Conservation (phyloP, 2,888 invertebrate genomes). For the Trichacis sp. region DNA sequence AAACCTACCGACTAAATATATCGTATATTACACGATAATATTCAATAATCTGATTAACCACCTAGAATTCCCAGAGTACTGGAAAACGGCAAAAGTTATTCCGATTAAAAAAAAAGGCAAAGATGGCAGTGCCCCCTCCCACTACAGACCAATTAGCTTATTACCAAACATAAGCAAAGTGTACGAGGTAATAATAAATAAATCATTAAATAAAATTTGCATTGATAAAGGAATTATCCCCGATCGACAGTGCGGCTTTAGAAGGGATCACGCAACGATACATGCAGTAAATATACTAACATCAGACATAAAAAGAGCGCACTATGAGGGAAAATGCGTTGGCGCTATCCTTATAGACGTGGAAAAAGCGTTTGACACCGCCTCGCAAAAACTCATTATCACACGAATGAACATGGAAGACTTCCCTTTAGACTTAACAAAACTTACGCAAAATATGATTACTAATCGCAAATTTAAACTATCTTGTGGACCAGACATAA, state of each 20-base stretch:
- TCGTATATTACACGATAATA: constrained; percentile 11
- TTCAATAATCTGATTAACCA: constrained; percentile 46
- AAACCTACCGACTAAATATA: constrained; percentile 7
- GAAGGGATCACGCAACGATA: constrained; percentile 27
- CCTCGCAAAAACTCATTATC: constrained; percentile 20
- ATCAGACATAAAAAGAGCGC: constrained; percentile 3
- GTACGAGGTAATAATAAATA: constrained; percentile 9
- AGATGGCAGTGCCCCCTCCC: constrained; percentile 12
- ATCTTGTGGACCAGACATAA: neutral
- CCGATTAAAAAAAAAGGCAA: constrained; percentile 32
- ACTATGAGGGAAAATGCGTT: constrained; percentile 8
- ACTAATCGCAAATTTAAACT: constrained; percentile 13
- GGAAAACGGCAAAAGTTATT: constrained; percentile 46
- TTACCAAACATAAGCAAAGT: constrained; percentile 32
- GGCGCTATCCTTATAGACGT: constrained; percentile 20
- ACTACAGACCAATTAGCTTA: constrained; percentile 47
- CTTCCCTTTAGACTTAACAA: constrained; percentile 21
- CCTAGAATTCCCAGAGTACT: constrained; percentile 45
- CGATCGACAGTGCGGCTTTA: constrained; percentile 32
- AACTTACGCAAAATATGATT: constrained; percentile 26
- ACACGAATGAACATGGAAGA: constrained; percentile 23
- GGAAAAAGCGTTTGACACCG: constrained; percentile 32
- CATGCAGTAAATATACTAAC: constrained; percentile 33
- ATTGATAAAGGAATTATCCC: constrained; percentile 6
- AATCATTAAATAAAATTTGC: neutral